These are phyloP conservation scores for Drosophila lini DNA, from an alignment of 1,140 invertebrate genomes.

Conservation along the genomic window DNA sequence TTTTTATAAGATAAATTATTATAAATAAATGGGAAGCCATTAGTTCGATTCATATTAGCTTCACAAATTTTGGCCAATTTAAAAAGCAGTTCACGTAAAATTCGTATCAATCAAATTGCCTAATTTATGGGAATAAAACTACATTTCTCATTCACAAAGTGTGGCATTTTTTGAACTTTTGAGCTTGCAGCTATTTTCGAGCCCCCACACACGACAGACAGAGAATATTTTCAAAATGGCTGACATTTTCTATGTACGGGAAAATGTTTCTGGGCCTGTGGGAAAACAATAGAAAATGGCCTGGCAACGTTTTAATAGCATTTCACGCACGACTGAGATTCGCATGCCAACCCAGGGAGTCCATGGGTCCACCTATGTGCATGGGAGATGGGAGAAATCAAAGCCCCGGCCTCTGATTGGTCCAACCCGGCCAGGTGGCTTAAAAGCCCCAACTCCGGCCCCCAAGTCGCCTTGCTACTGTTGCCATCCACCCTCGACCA, in stretches of 20 bases:
- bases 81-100: constrained; percentile 21
- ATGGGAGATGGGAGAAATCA: background rate
- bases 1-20: background rate
- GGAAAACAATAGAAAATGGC: constrained; percentile 62
- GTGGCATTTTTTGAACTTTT: constrained; percentile 13
- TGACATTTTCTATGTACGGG: constrained; percentile 45
- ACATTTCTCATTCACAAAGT: constrained; percentile 44
- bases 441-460: constrained; percentile 17
- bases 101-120: constrained; percentile 31
- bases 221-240: constrained; percentile 81
- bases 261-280: constrained; percentile 19
- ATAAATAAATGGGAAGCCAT: background rate
- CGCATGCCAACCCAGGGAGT: constrained; percentile 41
- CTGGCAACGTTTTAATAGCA: constrained; percentile 75
- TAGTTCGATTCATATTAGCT: background rate
- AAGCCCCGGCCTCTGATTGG: constrained; percentile 55
- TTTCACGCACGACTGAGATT: constrained; percentile 77
- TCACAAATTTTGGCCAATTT: background rate
- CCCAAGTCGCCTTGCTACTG: constrained; percentile 51
- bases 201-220: constrained; percentile 27
- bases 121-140: constrained; percentile 15
- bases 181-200: constrained; percentile 20
- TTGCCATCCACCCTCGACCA: constrained; percentile 77
- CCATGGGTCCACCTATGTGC: constrained; percentile 22
- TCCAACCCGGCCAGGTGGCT: constrained; percentile 53